Evolutionary conservation across 2,797 vertebrate genomes (phyloP).

Genomic region (Muraenolepis orangiensis): DNA sequence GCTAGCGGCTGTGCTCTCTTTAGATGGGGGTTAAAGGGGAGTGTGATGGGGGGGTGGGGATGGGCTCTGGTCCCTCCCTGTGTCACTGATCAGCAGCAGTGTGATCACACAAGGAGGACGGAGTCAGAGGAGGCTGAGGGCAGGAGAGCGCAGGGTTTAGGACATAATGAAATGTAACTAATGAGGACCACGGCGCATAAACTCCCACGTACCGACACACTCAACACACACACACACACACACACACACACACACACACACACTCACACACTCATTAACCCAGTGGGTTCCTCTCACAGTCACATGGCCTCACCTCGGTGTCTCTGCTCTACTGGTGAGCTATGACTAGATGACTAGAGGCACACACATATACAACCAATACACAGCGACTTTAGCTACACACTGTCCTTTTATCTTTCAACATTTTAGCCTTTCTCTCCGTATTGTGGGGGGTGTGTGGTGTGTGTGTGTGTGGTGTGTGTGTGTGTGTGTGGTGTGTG

Average conservation of each 20-base stretch:
- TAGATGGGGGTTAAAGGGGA: no score
- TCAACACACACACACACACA: neutral
- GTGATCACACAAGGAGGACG: neutral
- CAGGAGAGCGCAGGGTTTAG: neutral
- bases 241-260: neutral
- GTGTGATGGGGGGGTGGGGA: neutral
- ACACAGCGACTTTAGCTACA: neutral
- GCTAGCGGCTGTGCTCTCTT: no score
- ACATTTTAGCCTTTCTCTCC: neutral
- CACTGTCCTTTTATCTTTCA: neutral
- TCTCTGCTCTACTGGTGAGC: no score
- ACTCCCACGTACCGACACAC: neutral
- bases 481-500: conserved; percentile 1
- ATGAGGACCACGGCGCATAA: neutral
- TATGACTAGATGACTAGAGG: neutral
- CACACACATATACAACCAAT: neutral
- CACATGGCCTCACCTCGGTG: no score
- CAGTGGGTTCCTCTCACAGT: neutral
- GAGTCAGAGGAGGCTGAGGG: neutral
- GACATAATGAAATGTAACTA: neutral
- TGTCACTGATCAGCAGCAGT: neutral
- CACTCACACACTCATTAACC: neutral
- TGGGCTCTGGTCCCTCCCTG: neutral
- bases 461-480: conserved; percentile 10
- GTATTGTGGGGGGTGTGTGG: neutral